Evolutionary conservation across 2,888 invertebrate species (phyloP), one percentile per base, ranked within the genome.

Genomic region (Aproaerema taeniolella): DNA sequence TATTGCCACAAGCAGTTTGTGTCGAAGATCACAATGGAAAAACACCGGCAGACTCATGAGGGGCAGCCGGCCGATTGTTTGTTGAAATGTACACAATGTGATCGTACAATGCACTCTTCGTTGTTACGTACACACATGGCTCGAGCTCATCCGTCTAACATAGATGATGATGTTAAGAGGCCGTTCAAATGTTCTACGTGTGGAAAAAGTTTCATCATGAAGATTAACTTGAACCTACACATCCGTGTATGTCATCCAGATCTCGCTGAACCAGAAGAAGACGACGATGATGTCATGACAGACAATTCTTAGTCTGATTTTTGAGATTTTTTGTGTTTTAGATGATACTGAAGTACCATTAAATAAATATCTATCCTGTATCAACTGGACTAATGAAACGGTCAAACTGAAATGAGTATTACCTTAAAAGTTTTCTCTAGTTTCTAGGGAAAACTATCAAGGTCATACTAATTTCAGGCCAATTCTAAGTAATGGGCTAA

Each of bases 21-120:
- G 0, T 86, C 86, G 0, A 86, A 83, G 57, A 80, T 86, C 1
- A 86, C 86, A 0, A 86, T 86, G 86, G 86, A 86, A 46, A 83
- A 83, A 39, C 86, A 86, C 37, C 62, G 77, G 37, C 77, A 76
- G 47, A 67, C 73, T 0, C 86, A 86, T 2, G 86, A 86, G 26
- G 86, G 86, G 1, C 82, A 81, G 49, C 83, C 85, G 0, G 61
- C 81, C 1, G 86, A 86, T 39, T 83, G 83, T 42, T 79, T 73
- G n/a, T 80, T 86, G 0, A 86, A 86, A 57, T 86, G 86, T 49
- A 60, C 67, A 0, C 85, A 85, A 35, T 86, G 86, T 49, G 86
- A 86, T 25, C 55, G 86, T 5, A 82, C 83, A 0, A 73, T 86
- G 70, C 86, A 86, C 42, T 74, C 86, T 0, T 75, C 86, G 0